Conservation (phyloP, 1,140 invertebrate species). For the Cherax quadricarinatus region DNA sequence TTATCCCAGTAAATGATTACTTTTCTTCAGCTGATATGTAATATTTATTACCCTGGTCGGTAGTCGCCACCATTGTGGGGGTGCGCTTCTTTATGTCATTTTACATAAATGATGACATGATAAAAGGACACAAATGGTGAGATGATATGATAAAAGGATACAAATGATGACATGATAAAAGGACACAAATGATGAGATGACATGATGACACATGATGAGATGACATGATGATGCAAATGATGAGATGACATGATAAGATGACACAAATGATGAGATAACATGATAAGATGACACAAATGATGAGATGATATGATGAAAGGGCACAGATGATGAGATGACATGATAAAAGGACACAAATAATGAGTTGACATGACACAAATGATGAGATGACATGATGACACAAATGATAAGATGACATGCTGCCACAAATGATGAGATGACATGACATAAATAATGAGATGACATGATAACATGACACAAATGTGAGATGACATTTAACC, state of each 20-base stretch:
- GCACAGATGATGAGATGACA: neutral
- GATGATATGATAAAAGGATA: neutral
- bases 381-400: neutral
- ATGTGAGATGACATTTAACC: neutral
- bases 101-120: neutral
- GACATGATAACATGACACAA: neutral
- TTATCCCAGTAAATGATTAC: too few relatives aligned
- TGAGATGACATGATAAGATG: neutral
- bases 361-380: neutral
- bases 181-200: neutral
- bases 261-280: neutral
- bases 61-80: neutral
- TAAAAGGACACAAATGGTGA: neutral
- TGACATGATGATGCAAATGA: neutral
- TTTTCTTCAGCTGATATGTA: too few relatives aligned
- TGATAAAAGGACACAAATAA: neutral
- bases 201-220: neutral
- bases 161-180: neutral
- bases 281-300: neutral
- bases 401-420: neutral
- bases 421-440: neutral
- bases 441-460: neutral
- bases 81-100: neutral
- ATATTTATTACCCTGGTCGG: too few relatives aligned
- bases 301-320: neutral